Evolutionary conservation across 2,113 vertebrate genomes (phyloP).

Genomic region (Microtus oregoni): DNA sequence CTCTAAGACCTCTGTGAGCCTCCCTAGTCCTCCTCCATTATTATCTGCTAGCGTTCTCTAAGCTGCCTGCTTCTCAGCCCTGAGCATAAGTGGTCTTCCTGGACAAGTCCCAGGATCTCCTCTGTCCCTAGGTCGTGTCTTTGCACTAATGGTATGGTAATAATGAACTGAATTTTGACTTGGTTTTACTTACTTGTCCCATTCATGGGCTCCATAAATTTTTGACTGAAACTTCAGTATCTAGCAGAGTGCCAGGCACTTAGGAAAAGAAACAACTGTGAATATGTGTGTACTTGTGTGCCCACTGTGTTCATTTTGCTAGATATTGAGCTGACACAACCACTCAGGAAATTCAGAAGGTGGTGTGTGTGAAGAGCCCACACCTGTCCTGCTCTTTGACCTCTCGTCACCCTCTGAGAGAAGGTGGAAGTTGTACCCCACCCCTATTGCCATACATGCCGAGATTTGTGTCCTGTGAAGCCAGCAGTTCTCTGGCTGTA

Average conservation of each 20-base stretch:
- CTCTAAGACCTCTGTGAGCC: not conserved
- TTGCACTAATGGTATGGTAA: rapidly evolving
- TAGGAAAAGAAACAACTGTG: not conserved
- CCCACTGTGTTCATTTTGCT: not conserved
- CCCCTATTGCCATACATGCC: not conserved
- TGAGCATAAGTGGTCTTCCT: not conserved
- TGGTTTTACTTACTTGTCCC: not conserved
- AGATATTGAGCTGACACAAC: not conserved
- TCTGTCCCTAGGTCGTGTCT: rapidly evolving
- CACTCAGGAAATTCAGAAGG: not conserved
- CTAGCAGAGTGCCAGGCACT: not conserved
- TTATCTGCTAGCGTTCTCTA: not conserved
- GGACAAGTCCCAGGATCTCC: rapidly evolving
- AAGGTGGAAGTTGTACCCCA: not conserved
- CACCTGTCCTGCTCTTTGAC: not conserved
- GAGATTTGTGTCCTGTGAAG: not conserved
- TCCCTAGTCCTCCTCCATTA: not conserved
- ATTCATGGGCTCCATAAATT: not conserved
- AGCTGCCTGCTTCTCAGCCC: not conserved
- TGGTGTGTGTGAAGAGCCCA: not conserved
- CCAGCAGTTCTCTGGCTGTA: too few relatives aligned
- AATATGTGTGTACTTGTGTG: rapidly evolving
- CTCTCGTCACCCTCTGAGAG: not conserved
- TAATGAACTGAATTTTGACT: rapidly evolving
- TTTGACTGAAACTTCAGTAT: not conserved